Conservation (phyloP, 2,797 vertebrate genomes). For the Alectoris magna region DNA sequence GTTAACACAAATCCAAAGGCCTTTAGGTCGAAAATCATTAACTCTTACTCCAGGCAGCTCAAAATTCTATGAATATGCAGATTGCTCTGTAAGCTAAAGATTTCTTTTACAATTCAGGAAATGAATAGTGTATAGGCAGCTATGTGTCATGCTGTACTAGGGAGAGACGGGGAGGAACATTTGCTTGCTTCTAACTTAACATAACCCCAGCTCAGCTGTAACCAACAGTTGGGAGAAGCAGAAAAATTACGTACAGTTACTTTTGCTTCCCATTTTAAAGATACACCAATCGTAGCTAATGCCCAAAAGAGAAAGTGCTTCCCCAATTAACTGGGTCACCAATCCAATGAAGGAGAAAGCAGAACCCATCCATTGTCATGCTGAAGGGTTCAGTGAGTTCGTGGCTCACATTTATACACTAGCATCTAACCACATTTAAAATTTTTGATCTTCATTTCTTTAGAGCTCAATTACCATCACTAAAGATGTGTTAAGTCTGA, state of each 20-base stretch:
- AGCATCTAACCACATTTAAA: background rate
- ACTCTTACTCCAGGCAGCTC: background rate
- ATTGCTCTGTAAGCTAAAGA: fast-evolving
- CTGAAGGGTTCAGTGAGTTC: background rate
- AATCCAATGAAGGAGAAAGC: background rate
- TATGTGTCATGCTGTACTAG: background rate
- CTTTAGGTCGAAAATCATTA: background rate
- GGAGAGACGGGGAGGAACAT: background rate
- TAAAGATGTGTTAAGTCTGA: conserved; percentile 14
- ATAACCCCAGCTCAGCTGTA: background rate
- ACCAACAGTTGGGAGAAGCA: background rate
- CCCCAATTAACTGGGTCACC: background rate
- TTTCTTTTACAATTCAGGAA: background rate
- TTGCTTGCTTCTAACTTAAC: background rate
- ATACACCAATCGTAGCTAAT: background rate
- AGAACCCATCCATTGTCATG: background rate
- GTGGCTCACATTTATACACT: background rate
- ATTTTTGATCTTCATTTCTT: conserved; percentile 28
- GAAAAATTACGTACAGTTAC: background rate
- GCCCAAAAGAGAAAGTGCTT: background rate
- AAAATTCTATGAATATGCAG: background rate
- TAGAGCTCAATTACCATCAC: conserved; percentile 8
- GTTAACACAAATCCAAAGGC: background rate
- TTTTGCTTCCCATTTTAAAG: background rate
- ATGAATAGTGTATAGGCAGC: background rate